Evolutionary conservation across 2,888 invertebrate species (phyloP), one percentile per base, ranked within the genome.

Genomic region (Hydropsyche betteni): DNA sequence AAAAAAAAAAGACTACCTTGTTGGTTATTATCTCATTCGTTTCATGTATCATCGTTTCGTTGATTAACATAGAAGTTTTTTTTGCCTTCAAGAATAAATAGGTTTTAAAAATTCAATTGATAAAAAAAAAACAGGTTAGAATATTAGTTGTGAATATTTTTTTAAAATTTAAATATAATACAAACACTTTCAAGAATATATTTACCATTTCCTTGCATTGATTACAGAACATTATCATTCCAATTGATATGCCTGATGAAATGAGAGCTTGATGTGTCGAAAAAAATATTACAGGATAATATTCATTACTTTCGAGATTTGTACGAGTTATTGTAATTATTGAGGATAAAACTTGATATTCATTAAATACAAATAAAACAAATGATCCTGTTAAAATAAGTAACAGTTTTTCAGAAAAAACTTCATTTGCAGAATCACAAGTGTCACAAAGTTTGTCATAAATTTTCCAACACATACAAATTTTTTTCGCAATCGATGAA

Each of bases 21-120:
- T 33, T 16, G n/a, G 75, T 24, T n/a, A 75, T 61, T 0, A 7
- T 0, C n/a, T 34, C 50, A 36, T 75, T 61, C 12, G 44, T 50
- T 69, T 75, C 75, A 5, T 64, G 10, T 16, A 75, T 61, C 75
- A 75, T 75, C 51, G 61, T 70, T 69, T 75, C 55, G 50, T 75
- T 75, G 10, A 75, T 33, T 24, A 75, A n/a, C 6, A 51, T 50
- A 12, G 51, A 70, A 50, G 75, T 75, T 16, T 38, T 36, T 34
- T 69, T 75, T 8, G 70, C 75, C 75, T 75, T 61, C 70, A 75
- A 74, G 4, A 69, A 24, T 24, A 24, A 24, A 24, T 24, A 24
- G 6, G 4, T 4, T n/a, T 44, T 44, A 10, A 44, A 1, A 44
- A 1, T 44, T 44, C 1, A 44, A 44, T 44, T 24, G 24, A 2